Base-by-base conservation (phyloP, 1,140 invertebrate species). In the Plodia interpunctella region DNA sequence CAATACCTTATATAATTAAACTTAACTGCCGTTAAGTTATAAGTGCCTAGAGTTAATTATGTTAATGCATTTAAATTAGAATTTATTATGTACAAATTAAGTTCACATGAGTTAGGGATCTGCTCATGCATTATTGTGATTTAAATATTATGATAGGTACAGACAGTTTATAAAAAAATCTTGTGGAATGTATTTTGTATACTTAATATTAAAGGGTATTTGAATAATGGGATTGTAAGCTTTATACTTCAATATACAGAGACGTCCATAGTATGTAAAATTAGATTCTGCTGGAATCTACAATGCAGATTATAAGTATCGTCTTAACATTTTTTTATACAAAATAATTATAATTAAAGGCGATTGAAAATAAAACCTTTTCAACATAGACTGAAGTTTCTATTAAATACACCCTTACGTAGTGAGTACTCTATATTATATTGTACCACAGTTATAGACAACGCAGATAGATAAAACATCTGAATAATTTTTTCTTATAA, bases 81-180 rank as follows among this genome's bases (percentile, higher is more conserved):
- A 62, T n/a, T 74, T 74, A 63, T 81, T 74, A 80, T 87, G 83
- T 87, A 85, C 83, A 86, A 85, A 87, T 79, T 79, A 84, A 82
- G 80, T 76, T 77, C 59, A 72, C 78, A 76, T 76, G 74, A 75
- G 80, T 77, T 58, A 73, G 69, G 69, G 60, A 55, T 68, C 51
- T 70, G 77, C 77, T 78, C 78, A 68, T 78, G 80, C 67, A 62
- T 72, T 25, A 82, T 73, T 85, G 83, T 87, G 83, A 87, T 83
- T 75, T 84, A 71, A 75, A 60, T 52, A 70, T 57, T 68, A 66
- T 60, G 56, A 10, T 62, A 61, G 19, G 55, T 66, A 65, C 44
- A 11, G 30, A 65, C 44, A 1, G 30, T 62, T 63, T 63, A 44
- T 55, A 58, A 57, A 60, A 51, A 59, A 58, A 35, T 63, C 44